Base-by-base conservation (phyloP, 2,888 invertebrate genomes). In the Xanthorhoe spadicearia region DNA sequence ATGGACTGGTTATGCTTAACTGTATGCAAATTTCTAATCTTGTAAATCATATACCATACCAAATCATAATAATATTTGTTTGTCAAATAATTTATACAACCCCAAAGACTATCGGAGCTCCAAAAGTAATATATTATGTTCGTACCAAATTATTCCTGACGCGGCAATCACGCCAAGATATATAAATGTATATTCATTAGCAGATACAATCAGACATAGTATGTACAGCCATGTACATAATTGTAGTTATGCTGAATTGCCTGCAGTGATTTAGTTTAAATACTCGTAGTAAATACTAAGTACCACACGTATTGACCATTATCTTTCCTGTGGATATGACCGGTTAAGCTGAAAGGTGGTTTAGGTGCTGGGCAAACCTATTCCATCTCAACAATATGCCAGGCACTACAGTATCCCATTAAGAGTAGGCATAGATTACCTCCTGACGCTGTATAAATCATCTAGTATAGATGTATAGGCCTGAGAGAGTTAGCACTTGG, bases 121-220 rank as follows among this genome's bases (percentile, higher is more conserved):
- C 55, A 35, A 46, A 32, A 10, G 56, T 18, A 53, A 23, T 66
- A 62, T 60, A 64, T 52, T 62, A 60, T 5, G 18, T 38, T 7
- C 59, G 50, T 52, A 60, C 32, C 52, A 58, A 67, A 64, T 64
- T 64, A 67, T 61, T 61, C 56, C 43, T 53, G 43, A 60, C 63
- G 54, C 48, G 19, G 62, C 54, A 66, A 62, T 62, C 49, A 56
- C 28, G 35, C 55, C 55, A 56, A 49, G 53, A 56, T 59, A 67
- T 43, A 43, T 7, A 13, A 13, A 43, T 64, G 63, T 67, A 53
- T 67, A 67, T 67, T 67, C 63, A 67, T 67, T 61, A 53, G 43
- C 13, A 53, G 60, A 67, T 67, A 67, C 50, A 64, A 64, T 67
- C 67, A 56, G 43, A 64, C 64, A 52, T 58, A 66, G 58, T 53